Conservation (phyloP, 2,797 vertebrate species). For the Zalophus californianus region DNA sequence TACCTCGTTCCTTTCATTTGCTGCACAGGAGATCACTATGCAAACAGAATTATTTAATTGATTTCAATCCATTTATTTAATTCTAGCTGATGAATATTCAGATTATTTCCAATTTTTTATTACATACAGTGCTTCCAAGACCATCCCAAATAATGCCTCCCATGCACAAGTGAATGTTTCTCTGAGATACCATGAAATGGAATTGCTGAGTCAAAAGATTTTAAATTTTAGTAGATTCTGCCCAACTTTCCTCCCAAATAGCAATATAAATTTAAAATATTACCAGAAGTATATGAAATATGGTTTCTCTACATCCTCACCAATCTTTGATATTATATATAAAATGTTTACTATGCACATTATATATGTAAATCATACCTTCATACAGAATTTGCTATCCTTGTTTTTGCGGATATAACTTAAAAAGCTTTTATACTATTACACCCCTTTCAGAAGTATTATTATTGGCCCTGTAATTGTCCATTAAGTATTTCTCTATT, state of each 20-base stretch:
- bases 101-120: not conserved
- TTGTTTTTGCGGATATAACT: not conserved
- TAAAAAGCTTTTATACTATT: not conserved
- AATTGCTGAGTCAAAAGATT: not conserved
- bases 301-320: not conserved
- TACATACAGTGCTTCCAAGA: not conserved
- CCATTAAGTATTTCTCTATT: not conserved
- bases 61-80: constrained; percentile 20
- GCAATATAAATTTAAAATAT: not conserved
- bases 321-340: not conserved
- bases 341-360: not conserved
- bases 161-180: not conserved
- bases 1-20: constrained; percentile 45
- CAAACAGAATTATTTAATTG: not conserved
- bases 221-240: not conserved
- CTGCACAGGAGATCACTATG: not conserved
- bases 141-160: not conserved
- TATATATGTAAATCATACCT: not conserved
- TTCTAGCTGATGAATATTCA: constrained; percentile 3
- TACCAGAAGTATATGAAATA: not conserved
- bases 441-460: not conserved
- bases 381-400: not conserved
- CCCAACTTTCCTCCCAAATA: not conserved
- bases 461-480: constrained; percentile 1
- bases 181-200: not conserved